A percentile compares a stretch with the other conserved stretches of the same genome.
Evolutionary conservation across 1,140 invertebrate genomes (phyloP).

Genomic region (Kradibia gibbosae): DNA sequence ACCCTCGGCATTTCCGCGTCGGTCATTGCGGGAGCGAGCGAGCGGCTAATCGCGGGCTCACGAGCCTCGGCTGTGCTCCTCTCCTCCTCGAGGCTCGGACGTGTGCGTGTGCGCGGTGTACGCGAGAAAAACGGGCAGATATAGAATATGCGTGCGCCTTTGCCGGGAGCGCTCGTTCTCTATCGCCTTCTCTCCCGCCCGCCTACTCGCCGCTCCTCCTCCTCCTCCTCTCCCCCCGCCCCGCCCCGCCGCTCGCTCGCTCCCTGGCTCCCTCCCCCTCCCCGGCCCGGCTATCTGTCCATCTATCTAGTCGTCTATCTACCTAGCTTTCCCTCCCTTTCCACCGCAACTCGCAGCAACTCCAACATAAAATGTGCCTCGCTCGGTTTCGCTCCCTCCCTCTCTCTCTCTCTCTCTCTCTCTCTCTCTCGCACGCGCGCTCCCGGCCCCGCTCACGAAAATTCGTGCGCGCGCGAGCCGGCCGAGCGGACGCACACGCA

Average conservation of each 20-base stretch:
- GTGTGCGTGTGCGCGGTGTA: background rate
- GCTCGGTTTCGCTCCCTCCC: background rate
- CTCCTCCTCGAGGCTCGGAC: too few species aligned
- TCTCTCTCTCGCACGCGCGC: background rate
- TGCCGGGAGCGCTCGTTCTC: background rate
- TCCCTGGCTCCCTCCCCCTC: background rate
- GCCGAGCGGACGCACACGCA: background rate
- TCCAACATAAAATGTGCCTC: background rate
- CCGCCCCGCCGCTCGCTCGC: background rate
- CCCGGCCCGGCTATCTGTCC: background rate
- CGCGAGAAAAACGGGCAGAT: conserved; percentile 2
- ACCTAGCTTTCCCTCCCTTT: conserved; percentile 18
- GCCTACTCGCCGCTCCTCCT: background rate
- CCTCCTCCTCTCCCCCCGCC: background rate
- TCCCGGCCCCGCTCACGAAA: background rate
- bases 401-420: background rate
- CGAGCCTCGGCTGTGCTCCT: background rate
- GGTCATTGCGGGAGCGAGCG: background rate
- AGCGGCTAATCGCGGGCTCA: background rate
- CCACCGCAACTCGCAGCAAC: background rate
- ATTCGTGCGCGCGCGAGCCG: background rate
- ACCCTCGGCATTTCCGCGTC: background rate
- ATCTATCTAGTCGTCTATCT: conserved; percentile 1
- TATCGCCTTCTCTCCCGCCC: background rate
- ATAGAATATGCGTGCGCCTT: conserved; percentile 6